Percentiles rank a stretch among this genome's conserved stretches.
Conservation (phyloP, 1,140 invertebrate genomes). For the Ostrea denselamellosa region DNA sequence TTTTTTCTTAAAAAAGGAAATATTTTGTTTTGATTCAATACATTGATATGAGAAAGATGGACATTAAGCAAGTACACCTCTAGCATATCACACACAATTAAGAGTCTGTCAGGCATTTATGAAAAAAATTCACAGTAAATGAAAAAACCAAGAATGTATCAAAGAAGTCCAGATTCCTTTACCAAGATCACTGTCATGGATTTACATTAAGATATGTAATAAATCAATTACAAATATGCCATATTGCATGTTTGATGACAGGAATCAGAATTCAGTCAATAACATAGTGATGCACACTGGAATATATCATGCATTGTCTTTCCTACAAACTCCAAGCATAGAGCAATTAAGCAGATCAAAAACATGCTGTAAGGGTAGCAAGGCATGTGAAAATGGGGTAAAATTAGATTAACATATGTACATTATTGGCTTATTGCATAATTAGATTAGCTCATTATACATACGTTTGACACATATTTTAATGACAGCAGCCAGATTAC, state of each 20-base stretch:
- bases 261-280: slow-evolving; percentile 18
- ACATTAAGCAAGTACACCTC: background rate
- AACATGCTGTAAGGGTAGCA: slow-evolving; percentile 4
- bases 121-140: background rate
- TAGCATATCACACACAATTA: background rate
- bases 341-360: slow-evolving; percentile 23
- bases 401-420: slow-evolving; percentile 32
- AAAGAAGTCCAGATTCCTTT: background rate
- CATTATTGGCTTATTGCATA: slow-evolving; percentile 7
- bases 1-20: background rate
- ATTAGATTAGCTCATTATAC: slow-evolving; percentile 25
- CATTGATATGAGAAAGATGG: too few species aligned
- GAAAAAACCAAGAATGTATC: background rate
- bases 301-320: slow-evolving; percentile 23
- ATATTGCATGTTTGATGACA: slow-evolving; percentile 27
- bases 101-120: background rate
- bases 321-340: background rate
- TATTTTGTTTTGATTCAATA: too few species aligned
- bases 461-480: background rate
- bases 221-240: slow-evolving; percentile 36
- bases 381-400: slow-evolving; percentile 28
- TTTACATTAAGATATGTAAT: background rate
- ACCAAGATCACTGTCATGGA: background rate
- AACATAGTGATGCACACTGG: background rate
- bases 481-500: background rate